phyloP scores from a whole-genome alignment of 2,113 vertebrate species.

The Zosterops pallidus region DNA sequence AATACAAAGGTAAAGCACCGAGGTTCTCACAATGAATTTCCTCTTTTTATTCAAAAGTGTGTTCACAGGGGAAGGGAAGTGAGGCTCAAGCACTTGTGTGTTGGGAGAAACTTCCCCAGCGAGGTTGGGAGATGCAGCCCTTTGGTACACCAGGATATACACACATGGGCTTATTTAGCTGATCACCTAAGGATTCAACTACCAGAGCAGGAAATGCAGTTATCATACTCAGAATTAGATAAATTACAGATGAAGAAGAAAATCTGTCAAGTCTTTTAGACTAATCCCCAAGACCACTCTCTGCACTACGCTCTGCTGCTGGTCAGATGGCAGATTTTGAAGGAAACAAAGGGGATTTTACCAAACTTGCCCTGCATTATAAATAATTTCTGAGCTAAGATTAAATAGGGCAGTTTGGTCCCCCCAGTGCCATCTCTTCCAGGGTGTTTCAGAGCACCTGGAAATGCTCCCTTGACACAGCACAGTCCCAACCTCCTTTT shows the following conservation, averaged over 20 bases:
- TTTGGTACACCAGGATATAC: neutral
- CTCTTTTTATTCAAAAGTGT: neutral
- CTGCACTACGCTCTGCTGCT: neutral
- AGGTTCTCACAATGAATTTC: neutral
- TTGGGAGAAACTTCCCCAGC: neutral
- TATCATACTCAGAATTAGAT: neutral
- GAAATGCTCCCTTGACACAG: neutral
- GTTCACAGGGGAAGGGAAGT: accelerated
- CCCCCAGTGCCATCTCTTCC: neutral
- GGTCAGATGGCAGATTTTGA: neutral
- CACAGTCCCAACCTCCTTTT: neutral
- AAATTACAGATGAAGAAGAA: neutral
- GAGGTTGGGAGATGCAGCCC: neutral
- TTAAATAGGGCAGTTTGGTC: neutral
- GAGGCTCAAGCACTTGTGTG: neutral
- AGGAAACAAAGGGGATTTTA: neutral
- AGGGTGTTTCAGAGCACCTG: neutral
- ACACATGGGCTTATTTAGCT: neutral
- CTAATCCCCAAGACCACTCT: neutral
- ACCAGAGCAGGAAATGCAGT: neutral
- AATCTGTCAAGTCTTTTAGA: neutral
- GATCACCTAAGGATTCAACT: neutral
- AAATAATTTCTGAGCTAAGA: neutral
- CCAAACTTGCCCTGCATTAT: neutral
- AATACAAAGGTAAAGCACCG: accelerated